Evolutionary conservation across 2,888 invertebrate genomes (phyloP), one percentile per base, ranked within the genome.

Genomic region (Chesias legatella): DNA sequence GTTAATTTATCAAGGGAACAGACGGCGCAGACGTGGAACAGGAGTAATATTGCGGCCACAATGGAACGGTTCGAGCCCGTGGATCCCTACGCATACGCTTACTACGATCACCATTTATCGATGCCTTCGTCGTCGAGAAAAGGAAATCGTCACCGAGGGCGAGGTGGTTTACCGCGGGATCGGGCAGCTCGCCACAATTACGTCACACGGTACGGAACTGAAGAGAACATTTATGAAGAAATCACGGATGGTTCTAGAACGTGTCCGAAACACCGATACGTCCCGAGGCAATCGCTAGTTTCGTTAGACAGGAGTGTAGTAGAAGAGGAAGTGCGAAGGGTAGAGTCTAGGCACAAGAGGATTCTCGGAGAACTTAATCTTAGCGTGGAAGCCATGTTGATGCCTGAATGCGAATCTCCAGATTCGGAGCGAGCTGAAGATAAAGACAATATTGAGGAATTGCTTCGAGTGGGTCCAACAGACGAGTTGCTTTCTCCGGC

Each of bases 301-400:
- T 92, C 93, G 5, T 79, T 93, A 43, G 91, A 92, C 66, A 91
- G 93, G 68, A 92, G 91, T 61, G 90, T 94, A 41, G 92, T 95
- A 23, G 95, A 94, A 67, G 95, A 95, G 73, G 95, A 96, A 79
- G 93, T 95, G 37, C 91, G 94, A 34, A 90, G 94, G 53, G 95
- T 96, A 33, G 95, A 95, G 75, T 93, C 92, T 51, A 91, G 94
- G 40, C 96, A 96, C 79, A 92, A 93, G 60, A 90, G 94, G 67
- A 94, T 95, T 56, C 90, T 96, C 51, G 95, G 95, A 28, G 95
- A 96, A 77, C 85, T 96, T 44, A 96, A 96, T 88, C 90, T 96
- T 46, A 94, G 95, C 58, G 94, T 94, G 28, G 96, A 96, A 82
- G 95, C 95, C 29, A 95, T 96, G 95, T 80, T 96, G 53, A 96